Conservation (phyloP, 2,888 invertebrate genomes). For the Drosophila ezoana region DNA sequence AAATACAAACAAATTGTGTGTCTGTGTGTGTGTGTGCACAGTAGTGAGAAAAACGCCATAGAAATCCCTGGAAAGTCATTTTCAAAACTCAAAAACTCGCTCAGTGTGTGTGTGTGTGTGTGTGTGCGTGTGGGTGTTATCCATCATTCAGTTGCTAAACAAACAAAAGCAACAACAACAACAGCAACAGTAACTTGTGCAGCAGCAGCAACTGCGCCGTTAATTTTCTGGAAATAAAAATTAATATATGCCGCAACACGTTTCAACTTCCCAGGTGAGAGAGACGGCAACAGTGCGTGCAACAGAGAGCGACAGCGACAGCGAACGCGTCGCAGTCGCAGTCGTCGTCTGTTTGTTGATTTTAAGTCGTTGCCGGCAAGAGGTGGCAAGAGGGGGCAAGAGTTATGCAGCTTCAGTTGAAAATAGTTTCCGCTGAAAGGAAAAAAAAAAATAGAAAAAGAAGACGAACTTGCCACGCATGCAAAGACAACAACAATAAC, state of each 20-base stretch:
- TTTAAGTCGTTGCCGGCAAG: slow-evolving; percentile 25
- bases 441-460: neutral
- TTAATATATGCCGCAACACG: slow-evolving; percentile 81
- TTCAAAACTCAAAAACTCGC: slow-evolving; percentile 38
- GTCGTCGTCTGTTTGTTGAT: slow-evolving; percentile 56
- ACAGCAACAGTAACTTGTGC: slow-evolving; percentile 32
- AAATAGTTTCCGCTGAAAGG: slow-evolving; percentile 66
- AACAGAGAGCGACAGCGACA: neutral
- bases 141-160: slow-evolving; percentile 76
- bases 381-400: neutral
- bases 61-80: slow-evolving; percentile 67
- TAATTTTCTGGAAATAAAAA: slow-evolving; percentile 77
- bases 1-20: slow-evolving; percentile 25
- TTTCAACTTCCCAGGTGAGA: slow-evolving; percentile 56
- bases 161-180: slow-evolving; percentile 61
- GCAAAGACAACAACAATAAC: slow-evolving; percentile 29
- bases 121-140: slow-evolving; percentile 52
- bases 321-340: neutral
- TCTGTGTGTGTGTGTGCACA: slow-evolving; percentile 17
- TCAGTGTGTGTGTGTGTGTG: slow-evolving; percentile 17
- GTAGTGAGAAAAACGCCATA: slow-evolving; percentile 52
- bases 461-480: slow-evolving; percentile 34
- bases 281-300: neutral
- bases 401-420: slow-evolving; percentile 47
- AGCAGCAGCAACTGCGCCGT: slow-evolving; percentile 48